phyloP scores from a whole-genome alignment of 2,113 vertebrate genomes.

The Hippolais icterina region DNA sequence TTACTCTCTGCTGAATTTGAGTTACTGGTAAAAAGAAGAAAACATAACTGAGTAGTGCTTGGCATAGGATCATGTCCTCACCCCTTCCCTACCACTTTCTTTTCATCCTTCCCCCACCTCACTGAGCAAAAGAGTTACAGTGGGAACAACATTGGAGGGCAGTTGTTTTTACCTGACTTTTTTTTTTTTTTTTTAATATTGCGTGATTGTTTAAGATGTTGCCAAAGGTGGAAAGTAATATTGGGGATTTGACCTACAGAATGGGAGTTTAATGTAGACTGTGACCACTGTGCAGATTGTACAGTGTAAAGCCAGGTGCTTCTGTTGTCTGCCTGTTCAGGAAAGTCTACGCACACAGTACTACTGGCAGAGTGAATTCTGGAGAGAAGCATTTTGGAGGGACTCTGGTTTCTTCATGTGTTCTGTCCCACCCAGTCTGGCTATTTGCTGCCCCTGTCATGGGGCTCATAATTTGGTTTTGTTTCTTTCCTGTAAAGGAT shows the following conservation, averaged over 20 bases:
- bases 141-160: not conserved
- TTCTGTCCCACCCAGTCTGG: not conserved
- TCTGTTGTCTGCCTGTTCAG: not conserved
- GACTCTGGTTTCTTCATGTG: not conserved
- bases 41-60: not conserved
- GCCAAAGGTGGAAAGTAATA: not conserved
- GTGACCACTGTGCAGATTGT: not conserved
- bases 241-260: not conserved
- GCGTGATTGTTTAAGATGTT: not conserved
- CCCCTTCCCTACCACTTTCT: not conserved
- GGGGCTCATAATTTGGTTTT: not conserved
- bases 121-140: not conserved
- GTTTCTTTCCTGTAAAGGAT: not conserved
- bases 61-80: not conserved
- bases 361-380: not conserved
- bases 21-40: not conserved
- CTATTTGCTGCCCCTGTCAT: not conserved
- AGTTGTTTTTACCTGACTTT: not conserved
- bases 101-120: not conserved
- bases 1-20: not conserved
- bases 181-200: not conserved
- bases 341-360: not conserved
- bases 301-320: not conserved
- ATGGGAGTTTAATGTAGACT: not conserved
- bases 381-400: not conserved